Evolutionary conservation across 2,888 invertebrate genomes (phyloP).

Genomic region (Lymantria monacha): DNA sequence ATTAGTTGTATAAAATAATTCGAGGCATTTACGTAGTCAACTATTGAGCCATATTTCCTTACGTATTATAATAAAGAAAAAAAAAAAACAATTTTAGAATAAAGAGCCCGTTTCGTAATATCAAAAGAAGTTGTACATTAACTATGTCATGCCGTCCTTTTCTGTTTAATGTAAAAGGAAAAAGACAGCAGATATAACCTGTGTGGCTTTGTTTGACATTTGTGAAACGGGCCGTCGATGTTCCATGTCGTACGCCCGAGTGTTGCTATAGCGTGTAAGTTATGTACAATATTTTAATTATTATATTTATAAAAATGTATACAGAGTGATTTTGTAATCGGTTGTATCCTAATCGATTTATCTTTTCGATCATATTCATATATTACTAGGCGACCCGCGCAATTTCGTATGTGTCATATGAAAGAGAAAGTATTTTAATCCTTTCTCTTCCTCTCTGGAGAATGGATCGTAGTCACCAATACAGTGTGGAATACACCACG

Average conservation of each 20-base stretch:
- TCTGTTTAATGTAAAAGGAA: background rate
- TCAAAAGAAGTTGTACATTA: background rate
- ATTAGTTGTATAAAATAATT: no score
- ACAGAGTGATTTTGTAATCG: background rate
- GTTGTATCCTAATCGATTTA: background rate
- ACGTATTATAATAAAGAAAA: no score
- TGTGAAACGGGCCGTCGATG: conserved; percentile 28
- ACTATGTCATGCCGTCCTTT: background rate
- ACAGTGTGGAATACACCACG: no score
- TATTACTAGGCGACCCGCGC: no score
- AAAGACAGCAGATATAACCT: background rate
- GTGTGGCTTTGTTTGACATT: background rate
- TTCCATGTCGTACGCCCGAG: conserved; percentile 57
- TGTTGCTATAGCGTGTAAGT: conserved; percentile 52
- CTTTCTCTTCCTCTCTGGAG: no score
- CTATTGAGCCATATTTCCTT: no score
- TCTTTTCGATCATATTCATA: no score
- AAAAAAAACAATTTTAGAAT: conserved; percentile 4
- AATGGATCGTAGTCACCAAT: no score
- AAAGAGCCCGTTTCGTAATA: conserved; percentile 6
- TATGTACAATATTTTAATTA: conserved; percentile 51
- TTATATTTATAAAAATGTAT: conserved; percentile 29
- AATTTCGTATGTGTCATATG: no score
- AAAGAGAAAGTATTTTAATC: no score
- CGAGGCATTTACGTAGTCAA: no score